Percentiles rank a stretch among this genome's conserved stretches.
phyloP scores from a whole-genome alignment of 2,113 vertebrate species.

The Petromus typicus region DNA sequence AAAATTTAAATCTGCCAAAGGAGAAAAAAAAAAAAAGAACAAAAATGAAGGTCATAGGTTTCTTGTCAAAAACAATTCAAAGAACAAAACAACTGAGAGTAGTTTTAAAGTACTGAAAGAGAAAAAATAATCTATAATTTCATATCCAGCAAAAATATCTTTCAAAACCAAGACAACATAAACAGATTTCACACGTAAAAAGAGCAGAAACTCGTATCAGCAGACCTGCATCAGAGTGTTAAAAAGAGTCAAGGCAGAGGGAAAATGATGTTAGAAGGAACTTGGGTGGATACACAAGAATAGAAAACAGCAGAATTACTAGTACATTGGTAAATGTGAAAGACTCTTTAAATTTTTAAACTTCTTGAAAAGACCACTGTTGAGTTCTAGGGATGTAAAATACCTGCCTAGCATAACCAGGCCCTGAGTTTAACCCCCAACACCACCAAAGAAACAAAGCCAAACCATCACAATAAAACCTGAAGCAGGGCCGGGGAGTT shows the following conservation, averaged over 20 bases:
- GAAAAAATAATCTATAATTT: background rate
- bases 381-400: background rate
- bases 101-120: background rate
- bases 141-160: background rate
- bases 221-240: background rate
- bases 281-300: too few species aligned
- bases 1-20: background rate
- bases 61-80: slow-evolving; percentile 13
- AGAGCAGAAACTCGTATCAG: background rate
- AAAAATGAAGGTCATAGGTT: background rate
- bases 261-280: background rate
- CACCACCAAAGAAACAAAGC: background rate
- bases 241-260: background rate
- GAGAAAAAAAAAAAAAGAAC: background rate
- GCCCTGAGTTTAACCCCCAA: background rate
- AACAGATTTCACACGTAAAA: background rate
- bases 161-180: background rate
- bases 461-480: background rate
- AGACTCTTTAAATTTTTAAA: background rate
- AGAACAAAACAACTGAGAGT: background rate
- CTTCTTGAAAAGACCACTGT: background rate
- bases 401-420: background rate
- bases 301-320: background rate
- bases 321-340: background rate
- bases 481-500: background rate